Evolutionary conservation across 2,797 vertebrate genomes (phyloP).

Genomic region (Pristis pectinata): DNA sequence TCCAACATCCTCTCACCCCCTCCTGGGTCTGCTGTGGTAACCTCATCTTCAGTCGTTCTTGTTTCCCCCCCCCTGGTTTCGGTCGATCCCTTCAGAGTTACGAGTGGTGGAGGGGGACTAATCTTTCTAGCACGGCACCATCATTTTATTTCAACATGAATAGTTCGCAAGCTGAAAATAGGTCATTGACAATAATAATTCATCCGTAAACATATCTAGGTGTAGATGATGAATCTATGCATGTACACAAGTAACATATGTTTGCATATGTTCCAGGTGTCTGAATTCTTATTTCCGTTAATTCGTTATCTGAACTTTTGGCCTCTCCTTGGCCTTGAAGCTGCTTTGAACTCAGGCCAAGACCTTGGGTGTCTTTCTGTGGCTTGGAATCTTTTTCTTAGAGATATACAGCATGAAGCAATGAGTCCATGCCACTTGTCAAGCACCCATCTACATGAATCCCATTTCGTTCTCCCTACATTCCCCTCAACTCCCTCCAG

Average conservation of each 20-base stretch:
- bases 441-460: too few species aligned
- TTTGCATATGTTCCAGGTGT: too few species aligned
- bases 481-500: too few species aligned
- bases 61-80: not conserved
- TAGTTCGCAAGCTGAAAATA: not conserved
- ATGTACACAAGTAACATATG: too few species aligned
- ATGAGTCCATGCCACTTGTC: too few species aligned
- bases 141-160: not conserved
- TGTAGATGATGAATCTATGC: not conserved
- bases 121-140: not conserved
- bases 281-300: too few species aligned
- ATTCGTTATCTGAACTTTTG: not conserved
- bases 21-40: not conserved
- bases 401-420: too few species aligned
- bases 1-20: not conserved
- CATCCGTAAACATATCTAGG: not conserved
- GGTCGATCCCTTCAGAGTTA: not conserved
- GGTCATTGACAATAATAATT: not conserved
- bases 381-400: not conserved
- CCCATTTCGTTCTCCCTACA: too few species aligned
- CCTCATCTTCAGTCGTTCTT: too few species aligned
- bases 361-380: not conserved
- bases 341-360: not conserved
- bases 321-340: not conserved
- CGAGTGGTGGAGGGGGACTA: not conserved